Conservation (phyloP, 1,140 invertebrate species). For the Panonychus citri region DNA sequence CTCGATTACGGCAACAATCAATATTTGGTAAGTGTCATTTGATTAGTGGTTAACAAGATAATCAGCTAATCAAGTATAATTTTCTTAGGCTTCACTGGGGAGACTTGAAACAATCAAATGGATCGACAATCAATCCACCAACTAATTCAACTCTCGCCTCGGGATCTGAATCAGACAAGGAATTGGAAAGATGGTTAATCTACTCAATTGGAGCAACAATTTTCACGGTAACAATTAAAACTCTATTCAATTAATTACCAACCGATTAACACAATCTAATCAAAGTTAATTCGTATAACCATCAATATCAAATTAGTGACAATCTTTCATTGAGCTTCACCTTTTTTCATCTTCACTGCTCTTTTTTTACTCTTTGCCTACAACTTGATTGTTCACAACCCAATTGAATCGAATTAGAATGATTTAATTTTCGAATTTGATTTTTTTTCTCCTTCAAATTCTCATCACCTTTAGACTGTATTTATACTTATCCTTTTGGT, state of each 20-base stretch:
- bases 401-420: no score
- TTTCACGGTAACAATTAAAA: slow-evolving; percentile 35
- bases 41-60: neutral
- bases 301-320: no score
- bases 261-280: no score
- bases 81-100: neutral
- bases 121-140: no score
- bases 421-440: no score
- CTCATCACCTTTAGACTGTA: slow-evolving; percentile 28
- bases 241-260: no score
- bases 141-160: no score
- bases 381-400: neutral
- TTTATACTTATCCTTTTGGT: slow-evolving; percentile 40
- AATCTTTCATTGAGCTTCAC: no score
- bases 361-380: neutral
- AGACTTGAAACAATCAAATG: no score
- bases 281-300: no score
- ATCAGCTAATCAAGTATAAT: neutral
- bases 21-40: slow-evolving; percentile 35
- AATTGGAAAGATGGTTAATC: neutral
- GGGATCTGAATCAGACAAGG: no score
- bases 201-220: slow-evolving; percentile 28
- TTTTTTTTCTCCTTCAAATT: slow-evolving; percentile 10
- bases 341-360: neutral
- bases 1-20: slow-evolving; percentile 32